Evolutionary conservation across 2,888 invertebrate species (phyloP).

Genomic region (Microctonus hyperodae): DNA sequence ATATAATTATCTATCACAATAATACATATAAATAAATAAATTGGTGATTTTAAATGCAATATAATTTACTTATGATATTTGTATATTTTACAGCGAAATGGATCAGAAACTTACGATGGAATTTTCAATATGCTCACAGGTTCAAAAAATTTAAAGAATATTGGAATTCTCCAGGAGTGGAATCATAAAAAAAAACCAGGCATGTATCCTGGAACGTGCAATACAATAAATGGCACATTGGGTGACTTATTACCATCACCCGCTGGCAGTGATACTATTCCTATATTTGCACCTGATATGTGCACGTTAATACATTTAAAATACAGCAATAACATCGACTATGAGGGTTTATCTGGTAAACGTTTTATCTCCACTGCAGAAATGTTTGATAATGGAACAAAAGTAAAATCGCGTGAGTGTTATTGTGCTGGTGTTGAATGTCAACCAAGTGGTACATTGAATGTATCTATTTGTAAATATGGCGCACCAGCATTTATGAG

Average conservation of each 20-base stretch:
- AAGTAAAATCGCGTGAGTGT: constrained; percentile 70
- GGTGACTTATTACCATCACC: constrained; percentile 85
- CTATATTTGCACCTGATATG: constrained; percentile 78
- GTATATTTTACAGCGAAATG: constrained; percentile 72
- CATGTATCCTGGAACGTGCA: constrained; percentile 71
- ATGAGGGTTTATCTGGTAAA: constrained; percentile 66
- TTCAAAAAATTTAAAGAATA: constrained; percentile 67
- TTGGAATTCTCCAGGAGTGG: constrained; percentile 79
- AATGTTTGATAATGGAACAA: constrained; percentile 77
- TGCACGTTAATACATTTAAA: constrained; percentile 70
- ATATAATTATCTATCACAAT: too few species aligned
- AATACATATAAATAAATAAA: too few species aligned
- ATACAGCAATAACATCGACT: constrained; percentile 53
- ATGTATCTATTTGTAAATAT: constrained; percentile 77
- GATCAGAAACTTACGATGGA: constrained; percentile 77
- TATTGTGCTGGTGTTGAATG: constrained; percentile 69
- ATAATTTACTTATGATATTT: constrained; percentile 28
- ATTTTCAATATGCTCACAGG: constrained; percentile 81
- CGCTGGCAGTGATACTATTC: constrained; percentile 66
- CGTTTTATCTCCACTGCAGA: constrained; percentile 69
- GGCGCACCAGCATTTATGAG: constrained; percentile 86
- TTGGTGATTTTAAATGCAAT: constrained; percentile 19
- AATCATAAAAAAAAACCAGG: constrained; percentile 67
- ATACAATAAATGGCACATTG: constrained; percentile 74
- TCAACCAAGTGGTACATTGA: constrained; percentile 70